These are phyloP conservation scores for Nerophis ophidion DNA, from an alignment of 2,113 vertebrate species.

Conservation along the genomic window DNA sequence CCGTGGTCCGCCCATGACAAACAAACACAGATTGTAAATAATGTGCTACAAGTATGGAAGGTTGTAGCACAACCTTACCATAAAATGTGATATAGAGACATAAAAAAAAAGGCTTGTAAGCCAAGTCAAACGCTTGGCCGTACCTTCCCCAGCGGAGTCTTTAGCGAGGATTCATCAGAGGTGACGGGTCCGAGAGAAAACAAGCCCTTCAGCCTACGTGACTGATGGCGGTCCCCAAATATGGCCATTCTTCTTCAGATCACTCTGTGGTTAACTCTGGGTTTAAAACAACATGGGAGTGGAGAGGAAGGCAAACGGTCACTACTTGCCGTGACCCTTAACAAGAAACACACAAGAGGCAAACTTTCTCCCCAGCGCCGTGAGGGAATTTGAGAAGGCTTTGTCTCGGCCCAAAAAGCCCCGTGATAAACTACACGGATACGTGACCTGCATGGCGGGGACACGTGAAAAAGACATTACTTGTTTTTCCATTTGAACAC, in stretches of 20 bases:
- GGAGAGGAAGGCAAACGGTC: slow-evolving; percentile 61
- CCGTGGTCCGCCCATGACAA: slow-evolving; percentile 77
- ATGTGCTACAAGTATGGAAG: slow-evolving; percentile 75
- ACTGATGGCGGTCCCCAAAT: slow-evolving; percentile 58
- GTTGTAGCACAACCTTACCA: slow-evolving; percentile 64
- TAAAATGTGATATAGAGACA: slow-evolving; percentile 48
- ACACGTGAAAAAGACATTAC: slow-evolving; percentile 25
- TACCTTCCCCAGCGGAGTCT: slow-evolving; percentile 63
- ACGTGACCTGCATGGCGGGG: slow-evolving; percentile 28
- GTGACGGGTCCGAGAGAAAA: slow-evolving; percentile 60
- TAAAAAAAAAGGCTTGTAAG: slow-evolving; percentile 52
- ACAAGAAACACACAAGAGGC: slow-evolving; percentile 44
- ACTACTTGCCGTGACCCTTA: slow-evolving; percentile 56
- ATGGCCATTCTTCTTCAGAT: slow-evolving; percentile 57
- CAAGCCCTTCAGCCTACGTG: slow-evolving; percentile 50
- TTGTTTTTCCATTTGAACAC: slow-evolving; percentile 40
- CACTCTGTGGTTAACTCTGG: slow-evolving; percentile 60
- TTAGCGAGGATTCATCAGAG: slow-evolving; percentile 62
- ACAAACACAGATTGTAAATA: slow-evolving; percentile 70
- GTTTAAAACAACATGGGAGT: slow-evolving; percentile 69
- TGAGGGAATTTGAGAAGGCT: slow-evolving; percentile 38
- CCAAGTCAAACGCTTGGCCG: slow-evolving; percentile 68
- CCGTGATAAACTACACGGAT: slow-evolving; percentile 41
- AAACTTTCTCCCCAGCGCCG: slow-evolving; percentile 29
- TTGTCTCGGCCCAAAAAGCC: slow-evolving; percentile 27